Evolutionary conservation across 1,140 invertebrate genomes (phyloP), one percentile per base, ranked within the genome.

Genomic region (Pectinophora gossypiella): DNA sequence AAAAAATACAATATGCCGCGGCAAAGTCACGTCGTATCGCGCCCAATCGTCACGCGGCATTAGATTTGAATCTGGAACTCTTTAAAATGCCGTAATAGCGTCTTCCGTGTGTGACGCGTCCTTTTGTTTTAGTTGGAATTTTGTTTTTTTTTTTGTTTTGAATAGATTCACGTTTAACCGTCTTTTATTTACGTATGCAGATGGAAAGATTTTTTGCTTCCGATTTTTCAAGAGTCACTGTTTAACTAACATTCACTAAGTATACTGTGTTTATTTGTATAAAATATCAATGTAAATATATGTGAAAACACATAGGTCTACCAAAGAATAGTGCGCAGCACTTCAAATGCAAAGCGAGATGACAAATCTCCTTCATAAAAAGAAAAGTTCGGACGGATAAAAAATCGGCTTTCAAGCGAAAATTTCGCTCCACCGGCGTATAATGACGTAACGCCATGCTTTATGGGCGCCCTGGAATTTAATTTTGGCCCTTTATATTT

Each of bases 21-120:
- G 45, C 42, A 38, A 42, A 51, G 60, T 63, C 54, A 53, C 27
- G 27, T 50, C 47, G 48, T 46, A 59, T 62, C 54, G 50, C 61
- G 27, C 55, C 59, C 61, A 46, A 73, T 72, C 76, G 78, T 80
- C 76, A 85, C 76, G 74, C 68, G 54, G 64, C 73, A 76, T 80
- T 76, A 80, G 72, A 84, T 80, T 76, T 72, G 70, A 76, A 83
- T 81, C 72, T 78, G 70, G 70, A 76, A 77, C 76, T 78, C 71
- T 72, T 80, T 76, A 78, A 76, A 77, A 66, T 68, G 69, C 63
- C 57, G 65, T 75, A 76, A 78, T 76, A 69, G 72, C 72, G 71
- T 73, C 67, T 60, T 64, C 55, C 68, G 54, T 32, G 27, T 7
- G 2, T 32, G n/a, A n/a, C n/a, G n/a, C n/a, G n/a, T n/a, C n/a